phyloP scores from a whole-genome alignment of 2,888 invertebrate species.

The Eucriotettix oculatus region DNA sequence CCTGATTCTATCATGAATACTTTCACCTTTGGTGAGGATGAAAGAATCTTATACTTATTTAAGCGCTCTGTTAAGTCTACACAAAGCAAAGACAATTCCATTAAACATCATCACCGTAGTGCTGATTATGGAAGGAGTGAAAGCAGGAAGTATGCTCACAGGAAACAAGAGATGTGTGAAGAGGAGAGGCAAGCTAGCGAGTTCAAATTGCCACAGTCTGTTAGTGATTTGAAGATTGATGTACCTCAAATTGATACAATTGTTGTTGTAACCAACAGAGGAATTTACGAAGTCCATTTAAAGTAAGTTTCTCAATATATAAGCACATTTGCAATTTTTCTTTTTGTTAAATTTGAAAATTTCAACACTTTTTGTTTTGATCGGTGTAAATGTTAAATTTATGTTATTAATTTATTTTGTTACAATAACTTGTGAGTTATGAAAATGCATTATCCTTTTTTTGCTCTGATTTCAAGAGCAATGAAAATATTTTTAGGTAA shows the following conservation, averaged over 20 bases:
- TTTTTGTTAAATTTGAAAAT: no score
- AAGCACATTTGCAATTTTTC: no score
- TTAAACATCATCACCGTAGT: background rate
- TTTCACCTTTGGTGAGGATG: constrained; percentile 33
- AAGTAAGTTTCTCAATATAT: constrained; percentile 24
- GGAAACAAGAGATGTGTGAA: background rate
- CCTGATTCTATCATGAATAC: constrained; percentile 36
- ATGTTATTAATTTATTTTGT: no score
- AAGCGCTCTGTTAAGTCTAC: constrained; percentile 26
- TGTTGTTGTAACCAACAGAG: constrained; percentile 38
- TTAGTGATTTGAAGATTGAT: constrained; percentile 30
- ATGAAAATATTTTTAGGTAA: background rate
- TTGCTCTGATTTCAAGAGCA: background rate
- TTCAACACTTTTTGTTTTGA: no score
- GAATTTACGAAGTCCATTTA: constrained; percentile 39
- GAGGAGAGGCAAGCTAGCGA: constrained; percentile 12
- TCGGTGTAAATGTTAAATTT: no score
- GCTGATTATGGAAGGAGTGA: constrained; percentile 2
- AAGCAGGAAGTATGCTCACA: background rate
- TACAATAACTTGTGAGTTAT: no score
- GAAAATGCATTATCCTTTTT: no score
- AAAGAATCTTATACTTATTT: constrained; percentile 32
- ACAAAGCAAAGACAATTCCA: background rate
- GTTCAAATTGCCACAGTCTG: constrained; percentile 26
- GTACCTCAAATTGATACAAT: constrained; percentile 36